These are phyloP conservation scores for Orbicella faveolata DNA, from an alignment of 64 coral and sea anemone species.

Conservation along the genomic window DNA sequence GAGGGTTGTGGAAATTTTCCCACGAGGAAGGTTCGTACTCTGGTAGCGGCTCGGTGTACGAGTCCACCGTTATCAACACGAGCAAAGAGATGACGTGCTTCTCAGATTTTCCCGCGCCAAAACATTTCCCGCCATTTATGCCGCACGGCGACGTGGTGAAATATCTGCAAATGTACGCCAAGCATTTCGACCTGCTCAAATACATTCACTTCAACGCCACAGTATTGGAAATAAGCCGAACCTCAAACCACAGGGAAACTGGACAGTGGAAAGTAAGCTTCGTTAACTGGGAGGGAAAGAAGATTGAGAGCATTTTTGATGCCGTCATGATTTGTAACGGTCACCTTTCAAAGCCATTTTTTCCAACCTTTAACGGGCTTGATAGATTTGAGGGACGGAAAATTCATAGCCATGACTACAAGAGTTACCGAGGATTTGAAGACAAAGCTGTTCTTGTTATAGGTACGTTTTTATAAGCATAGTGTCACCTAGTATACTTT, in stretches of 20 bases:
- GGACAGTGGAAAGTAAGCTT: constrained; percentile 61
- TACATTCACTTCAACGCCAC: constrained; percentile 52
- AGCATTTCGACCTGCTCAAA: constrained; percentile 55
- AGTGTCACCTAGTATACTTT: no score
- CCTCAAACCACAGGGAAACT: constrained; percentile 34
- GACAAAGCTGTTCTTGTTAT: constrained; percentile 75
- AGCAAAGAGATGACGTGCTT: constrained; percentile 84
- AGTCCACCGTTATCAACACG: constrained; percentile 80
- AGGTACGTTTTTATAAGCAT: constrained; percentile 48
- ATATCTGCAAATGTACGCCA: constrained; percentile 59
- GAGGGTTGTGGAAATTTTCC: constrained; percentile 71
- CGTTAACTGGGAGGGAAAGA: neutral
- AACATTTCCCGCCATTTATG: constrained; percentile 74
- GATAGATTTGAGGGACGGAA: constrained; percentile 65
- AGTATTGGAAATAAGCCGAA: constrained; percentile 47
- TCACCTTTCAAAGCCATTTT: constrained; percentile 56
- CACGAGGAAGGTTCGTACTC: neutral
- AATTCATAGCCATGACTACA: constrained; percentile 73
- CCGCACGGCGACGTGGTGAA: constrained; percentile 48
- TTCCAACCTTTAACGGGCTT: constrained; percentile 50
- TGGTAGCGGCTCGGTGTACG: constrained; percentile 60
- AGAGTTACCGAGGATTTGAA: constrained; percentile 58
- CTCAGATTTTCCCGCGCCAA: constrained; percentile 85
- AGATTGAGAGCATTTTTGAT: constrained; percentile 52
- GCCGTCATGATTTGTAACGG: constrained; percentile 84